Evolutionary conservation across 2,888 invertebrate species (phyloP), one percentile per base, ranked within the genome.

Genomic region (Chaetogeoica ovagalla): DNA sequence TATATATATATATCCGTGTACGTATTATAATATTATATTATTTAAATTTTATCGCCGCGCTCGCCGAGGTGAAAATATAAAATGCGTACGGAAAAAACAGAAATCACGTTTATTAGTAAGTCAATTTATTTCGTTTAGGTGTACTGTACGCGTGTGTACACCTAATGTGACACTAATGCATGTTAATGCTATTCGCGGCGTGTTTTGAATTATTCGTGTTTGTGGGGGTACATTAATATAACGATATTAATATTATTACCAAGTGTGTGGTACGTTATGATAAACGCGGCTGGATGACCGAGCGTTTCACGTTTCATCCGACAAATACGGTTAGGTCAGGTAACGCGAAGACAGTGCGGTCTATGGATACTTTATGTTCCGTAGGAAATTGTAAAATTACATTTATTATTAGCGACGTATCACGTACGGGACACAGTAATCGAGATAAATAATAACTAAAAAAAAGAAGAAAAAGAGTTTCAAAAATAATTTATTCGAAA

Each of bases 91-190:
- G 23, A 30, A 62, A 30, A 62, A 8, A 30, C 13, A 23, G 23
- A 62, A 62, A 48, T 62, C 52, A n/a, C 2, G 72, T 73, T 52
- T 72, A 62, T 72, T n/a, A 62, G 19, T 59, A 48, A 30, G 48
- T 48, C 62, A 48, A 39, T 48, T 62, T 62, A 62, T 72, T 62
- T 48, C 62, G 30, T 62, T n/a, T n/a, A n/a, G n/a, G n/a, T n/a
- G n/a, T n/a, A n/a, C n/a, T n/a, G n/a, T 48, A 30, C 13, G 30
- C 4, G 4, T 4, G 11, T 7, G 43, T 43, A 43, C 11, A 48
- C 62, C 48, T 62, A 30, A 73, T 62, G 19, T 30, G 72, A 73
- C 72, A 62, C 62, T 73, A 73, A 73, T 62, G 48, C 48, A 48
- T 62, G 62, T 73, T 73, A 62, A 62, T 73, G 30, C n/a, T 4